Evolutionary conservation across 2,888 invertebrate genomes (phyloP).

Genomic region (Neria commutata): DNA sequence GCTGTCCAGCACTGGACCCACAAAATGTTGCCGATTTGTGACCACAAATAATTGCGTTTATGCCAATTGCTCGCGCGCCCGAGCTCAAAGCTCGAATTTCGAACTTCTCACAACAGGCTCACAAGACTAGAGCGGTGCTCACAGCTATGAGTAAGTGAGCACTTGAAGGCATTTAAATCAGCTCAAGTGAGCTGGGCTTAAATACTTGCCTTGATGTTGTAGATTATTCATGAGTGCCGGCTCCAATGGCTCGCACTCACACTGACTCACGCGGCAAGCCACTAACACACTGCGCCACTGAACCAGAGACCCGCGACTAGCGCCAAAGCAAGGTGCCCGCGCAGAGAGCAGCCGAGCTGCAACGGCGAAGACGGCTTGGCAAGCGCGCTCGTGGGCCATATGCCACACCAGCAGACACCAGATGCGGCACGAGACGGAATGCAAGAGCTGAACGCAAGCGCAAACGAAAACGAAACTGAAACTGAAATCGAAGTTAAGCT

Average conservation of each 20-base stretch:
- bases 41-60: no score
- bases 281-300: slow-evolving; percentile 36
- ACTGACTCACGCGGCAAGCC: no score
- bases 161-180: not conserved
- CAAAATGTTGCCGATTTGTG: no score
- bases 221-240: no score
- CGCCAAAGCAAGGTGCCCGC: not conserved
- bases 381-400: not conserved
- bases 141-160: not conserved
- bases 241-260: no score
- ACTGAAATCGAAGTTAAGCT: slow-evolving; percentile 4
- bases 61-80: no score
- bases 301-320: slow-evolving; percentile 23
- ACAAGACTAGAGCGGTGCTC: no score
- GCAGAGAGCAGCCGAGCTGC: not conserved
- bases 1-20: no score
- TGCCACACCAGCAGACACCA: slow-evolving; percentile 9
- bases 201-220: not conserved
- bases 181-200: slow-evolving; percentile 1
- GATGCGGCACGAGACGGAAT: no score
- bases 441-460: not conserved
- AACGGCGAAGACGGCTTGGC: not conserved
- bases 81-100: no score
- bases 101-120: no score
- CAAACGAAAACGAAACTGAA: slow-evolving; percentile 7